Evolutionary conservation across 2,888 invertebrate species (phyloP).

Genomic region (Myopa testacea): DNA sequence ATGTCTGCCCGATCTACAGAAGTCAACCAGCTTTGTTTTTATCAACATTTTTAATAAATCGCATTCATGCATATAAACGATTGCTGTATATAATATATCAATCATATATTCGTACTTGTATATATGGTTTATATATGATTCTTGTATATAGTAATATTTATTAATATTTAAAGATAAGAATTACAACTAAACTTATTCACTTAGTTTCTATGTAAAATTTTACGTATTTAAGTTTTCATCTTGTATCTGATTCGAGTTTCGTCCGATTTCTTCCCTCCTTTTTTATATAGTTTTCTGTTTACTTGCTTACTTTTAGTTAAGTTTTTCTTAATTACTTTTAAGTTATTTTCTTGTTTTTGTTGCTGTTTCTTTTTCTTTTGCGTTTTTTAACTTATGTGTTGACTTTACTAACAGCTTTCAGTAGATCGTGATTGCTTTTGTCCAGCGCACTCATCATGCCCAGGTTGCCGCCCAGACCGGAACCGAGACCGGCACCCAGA

Average conservation of each 20-base stretch:
- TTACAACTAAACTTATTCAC: conserved; percentile 54
- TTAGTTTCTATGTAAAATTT: conserved; percentile 65
- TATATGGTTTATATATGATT: too few species aligned
- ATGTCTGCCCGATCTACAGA: too few species aligned
- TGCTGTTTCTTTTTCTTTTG: neutral
- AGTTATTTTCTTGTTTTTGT: neutral
- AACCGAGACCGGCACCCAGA: conserved; percentile 59
- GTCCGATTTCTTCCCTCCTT: conserved; percentile 24
- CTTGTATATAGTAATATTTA: conserved; percentile 3
- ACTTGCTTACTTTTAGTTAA: conserved; percentile 31
- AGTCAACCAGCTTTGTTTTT: too few species aligned
- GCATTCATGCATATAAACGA: too few species aligned
- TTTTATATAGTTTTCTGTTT: conserved; percentile 23
- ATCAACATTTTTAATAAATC: too few species aligned
- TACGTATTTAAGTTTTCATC: conserved; percentile 66
- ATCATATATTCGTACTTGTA: too few species aligned
- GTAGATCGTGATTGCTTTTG: conserved; percentile 68
- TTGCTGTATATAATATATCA: too few species aligned
- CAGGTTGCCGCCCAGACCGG: conserved; percentile 66
- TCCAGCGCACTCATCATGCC: conserved; percentile 69
- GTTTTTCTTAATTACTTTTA: conserved; percentile 4
- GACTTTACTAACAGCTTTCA: conserved; percentile 69
- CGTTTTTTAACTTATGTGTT: conserved; percentile 64
- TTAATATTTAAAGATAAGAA: conserved; percentile 37
- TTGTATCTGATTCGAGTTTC: conserved; percentile 44